Base-by-base conservation (phyloP, 2,888 invertebrate species). In the Plagodis pulveraria region DNA sequence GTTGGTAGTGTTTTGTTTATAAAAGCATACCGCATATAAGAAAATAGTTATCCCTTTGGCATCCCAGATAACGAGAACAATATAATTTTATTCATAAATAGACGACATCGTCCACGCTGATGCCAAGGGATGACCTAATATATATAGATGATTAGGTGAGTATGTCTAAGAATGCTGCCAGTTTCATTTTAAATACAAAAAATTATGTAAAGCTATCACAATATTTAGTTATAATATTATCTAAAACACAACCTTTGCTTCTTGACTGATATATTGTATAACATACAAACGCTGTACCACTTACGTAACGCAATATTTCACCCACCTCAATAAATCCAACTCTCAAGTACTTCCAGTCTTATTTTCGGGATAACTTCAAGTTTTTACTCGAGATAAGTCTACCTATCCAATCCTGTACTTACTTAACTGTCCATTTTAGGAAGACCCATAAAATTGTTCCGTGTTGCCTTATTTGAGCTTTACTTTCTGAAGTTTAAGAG, bases 381-480 rank as follows among this genome's bases (percentile, higher is more conserved):
- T 84, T 83, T 61, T 77, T 78, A 80, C 80, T 83, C 71, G 67
- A 87, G 87, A 87, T 86, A 86, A 87, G 83, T 81, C 76, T 85
- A 86, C 85, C 84, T 83, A 84, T 76, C 82, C 79, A 81, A 84
- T 82, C 77, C 80, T 78, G 82, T 80, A 80, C 81, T 79, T 77
- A 76, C 74, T 69, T 69, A 70, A 77, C 76, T 78, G 78, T 74
- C 86, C 84, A 86, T 73, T 78, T 74, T 78, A 75, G 63, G 65
- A 71, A 73, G 88, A 86, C 66, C 89, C 72, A 73, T 81, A 74
- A 77, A 77, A 77, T 66, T 72, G 74, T 76, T 78, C 77, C 78
- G 73, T 74, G 76, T 78, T 81, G 78, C 77, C 76, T 76, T 71
- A 74, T 76, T 76, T 70, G 68, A 64, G 70, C 70, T 74, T 72